Evolutionary conservation across 2,113 vertebrate genomes (phyloP), one percentile per base, ranked within the genome.

Genomic region (Salvelinus fontinalis): DNA sequence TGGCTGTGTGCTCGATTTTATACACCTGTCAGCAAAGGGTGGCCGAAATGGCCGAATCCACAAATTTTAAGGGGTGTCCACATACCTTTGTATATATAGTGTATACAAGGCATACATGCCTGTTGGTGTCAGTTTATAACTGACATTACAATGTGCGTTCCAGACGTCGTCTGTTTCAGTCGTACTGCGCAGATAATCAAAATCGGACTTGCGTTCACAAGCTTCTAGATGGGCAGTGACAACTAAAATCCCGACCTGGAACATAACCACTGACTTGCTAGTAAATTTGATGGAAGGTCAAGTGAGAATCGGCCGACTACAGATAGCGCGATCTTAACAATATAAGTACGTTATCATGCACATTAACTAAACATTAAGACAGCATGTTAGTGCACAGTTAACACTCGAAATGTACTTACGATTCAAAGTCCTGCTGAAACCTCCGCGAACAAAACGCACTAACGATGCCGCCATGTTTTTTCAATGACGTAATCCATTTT

Each of bases 381-480:
- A 59, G 0, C 2, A 2, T 1, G 9, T 0, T n/a, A 11, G 1
- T 2, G 2, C 51, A n/a, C 14, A n/a, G 31, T 1, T 48, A 18
- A 12, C 18, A 9, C 11, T n/a, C 0, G 0, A 49, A 3, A 2
- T 39, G 2, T 13, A 77, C 87, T 85, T 78, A 94, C 93, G 18
- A 76, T 89, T 90, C 26, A 86, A 78, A 60, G 76, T 91, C 71
- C 83, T 89, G 54, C 85, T 83, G 0, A 94, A 51, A 31, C 92
- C 91, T 75, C 90, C 89, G 57, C 92, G 92, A 83, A 92, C 85
- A 48, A 92, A 78, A 66, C 92, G 88, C 3, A 92, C 68, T 75
- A 94, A 44, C 59, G 92, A 92, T 69, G 91, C 90, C 86, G 93
- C 92, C 93, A 94, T 94, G 73, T 91, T 90, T 68, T 39, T 20